Conservation (phyloP, 1,140 invertebrate genomes). For the Tetramorium parvispinum region DNA sequence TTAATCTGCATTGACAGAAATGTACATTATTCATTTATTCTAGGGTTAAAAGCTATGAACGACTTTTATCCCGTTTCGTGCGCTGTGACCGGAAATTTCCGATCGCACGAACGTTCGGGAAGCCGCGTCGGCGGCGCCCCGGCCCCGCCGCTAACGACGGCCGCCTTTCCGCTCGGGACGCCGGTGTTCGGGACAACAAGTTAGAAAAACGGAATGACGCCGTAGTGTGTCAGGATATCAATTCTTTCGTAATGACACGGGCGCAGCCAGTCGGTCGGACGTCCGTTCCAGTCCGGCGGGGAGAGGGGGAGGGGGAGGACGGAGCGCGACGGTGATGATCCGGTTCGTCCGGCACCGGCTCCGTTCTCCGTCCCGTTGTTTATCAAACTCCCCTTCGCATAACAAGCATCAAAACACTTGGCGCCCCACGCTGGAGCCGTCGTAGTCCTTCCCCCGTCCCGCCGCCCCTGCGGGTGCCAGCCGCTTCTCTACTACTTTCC, state of each 20-base stretch:
- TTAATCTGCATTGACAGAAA: no score
- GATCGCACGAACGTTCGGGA: conserved; percentile 1
- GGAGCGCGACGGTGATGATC: conserved; percentile 63
- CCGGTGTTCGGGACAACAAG: conserved; percentile 54
- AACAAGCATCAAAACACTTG: conserved; percentile 82
- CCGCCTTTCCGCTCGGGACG: conserved; percentile 6
- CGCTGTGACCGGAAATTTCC: conserved; percentile 22
- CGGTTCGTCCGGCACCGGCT: conserved; percentile 60
- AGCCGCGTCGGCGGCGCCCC: conserved; percentile 23
- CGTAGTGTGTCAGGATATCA: conserved; percentile 68
- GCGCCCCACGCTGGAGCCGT: conserved; percentile 80
- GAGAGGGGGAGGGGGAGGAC: not conserved
- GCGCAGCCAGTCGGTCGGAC: conserved; percentile 71
- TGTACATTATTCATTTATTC: not conserved
- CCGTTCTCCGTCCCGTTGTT: conserved; percentile 77
- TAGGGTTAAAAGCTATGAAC: not conserved
- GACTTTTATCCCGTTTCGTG: not conserved
- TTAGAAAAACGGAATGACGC: conserved; percentile 62
- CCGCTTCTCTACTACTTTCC: conserved; percentile 70
- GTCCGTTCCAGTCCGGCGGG: conserved; percentile 38
- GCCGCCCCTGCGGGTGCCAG: conserved; percentile 46
- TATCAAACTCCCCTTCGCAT: conserved; percentile 78
- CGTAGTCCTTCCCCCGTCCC: conserved; percentile 62
- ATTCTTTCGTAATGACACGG: conserved; percentile 72
- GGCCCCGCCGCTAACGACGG: conserved; percentile 34